phyloP scores from a whole-genome alignment of 2,888 invertebrate genomes.

The Laspeyria flexula region DNA sequence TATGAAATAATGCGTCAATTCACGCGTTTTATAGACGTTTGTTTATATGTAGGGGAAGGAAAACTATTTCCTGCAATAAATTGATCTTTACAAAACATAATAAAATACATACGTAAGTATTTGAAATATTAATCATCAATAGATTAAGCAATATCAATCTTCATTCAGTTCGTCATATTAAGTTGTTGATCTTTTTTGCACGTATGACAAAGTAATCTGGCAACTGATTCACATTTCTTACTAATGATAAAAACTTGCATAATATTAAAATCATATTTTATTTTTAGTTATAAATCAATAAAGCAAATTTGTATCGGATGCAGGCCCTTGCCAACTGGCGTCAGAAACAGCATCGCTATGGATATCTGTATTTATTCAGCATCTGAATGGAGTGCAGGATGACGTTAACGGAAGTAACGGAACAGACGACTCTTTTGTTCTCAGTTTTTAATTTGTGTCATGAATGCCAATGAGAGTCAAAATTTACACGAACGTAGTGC shows the following conservation, averaged over 20 bases:
- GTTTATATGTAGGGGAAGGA: too few relatives aligned
- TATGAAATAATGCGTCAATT: too few relatives aligned
- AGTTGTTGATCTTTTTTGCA: not conserved
- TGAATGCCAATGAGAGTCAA: conserved; percentile 53
- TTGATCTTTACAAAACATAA: too few relatives aligned
- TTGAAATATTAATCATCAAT: conserved; percentile 1
- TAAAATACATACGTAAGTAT: too few relatives aligned
- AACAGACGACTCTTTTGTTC: conserved; percentile 57
- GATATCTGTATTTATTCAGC: conserved; percentile 54
- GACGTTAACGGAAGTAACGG: conserved; percentile 69
- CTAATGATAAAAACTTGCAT: conserved; percentile 1
- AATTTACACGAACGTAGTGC: conserved; percentile 43
- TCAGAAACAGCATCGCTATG: conserved; percentile 52
- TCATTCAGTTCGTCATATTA: not conserved
- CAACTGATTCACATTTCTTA: conserved; percentile 4
- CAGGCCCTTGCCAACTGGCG: conserved; percentile 46
- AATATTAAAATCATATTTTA: conserved; percentile 21
- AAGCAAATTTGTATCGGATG: conserved; percentile 28
- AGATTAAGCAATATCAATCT: not conserved
- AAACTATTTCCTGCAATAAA: too few relatives aligned
- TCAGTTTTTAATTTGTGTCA: conserved; percentile 61
- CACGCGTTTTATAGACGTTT: too few relatives aligned
- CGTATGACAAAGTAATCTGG: conserved; percentile 3
- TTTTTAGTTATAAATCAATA: conserved; percentile 29
- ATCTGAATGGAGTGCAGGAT: conserved; percentile 49